Conservation (phyloP, 1,140 invertebrate genomes). For the Arion vulgaris region DNA sequence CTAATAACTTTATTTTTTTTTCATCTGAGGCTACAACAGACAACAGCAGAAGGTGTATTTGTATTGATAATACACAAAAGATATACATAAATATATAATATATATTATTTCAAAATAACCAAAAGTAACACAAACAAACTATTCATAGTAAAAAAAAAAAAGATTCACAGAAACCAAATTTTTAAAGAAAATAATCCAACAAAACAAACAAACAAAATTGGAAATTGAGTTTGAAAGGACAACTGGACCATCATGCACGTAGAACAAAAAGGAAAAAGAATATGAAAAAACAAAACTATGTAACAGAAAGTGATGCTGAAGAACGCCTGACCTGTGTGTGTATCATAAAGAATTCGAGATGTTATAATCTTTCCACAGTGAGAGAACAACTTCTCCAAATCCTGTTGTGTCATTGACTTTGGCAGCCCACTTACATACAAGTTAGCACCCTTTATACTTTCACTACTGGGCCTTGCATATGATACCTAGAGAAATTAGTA, state of each 20-base stretch:
- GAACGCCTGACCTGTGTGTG: slow-evolving; percentile 70
- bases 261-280: slow-evolving; percentile 3
- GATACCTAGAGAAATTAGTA: slow-evolving; percentile 84
- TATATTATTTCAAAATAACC: too few relatives aligned
- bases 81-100: too few relatives aligned
- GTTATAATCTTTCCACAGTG: slow-evolving; percentile 99
- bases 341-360: slow-evolving; percentile 96
- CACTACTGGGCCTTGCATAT: slow-evolving; percentile 97
- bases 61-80: too few relatives aligned
- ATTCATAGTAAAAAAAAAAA: slow-evolving; percentile 1
- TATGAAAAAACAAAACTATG: slow-evolving; percentile 22
- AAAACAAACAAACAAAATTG: background rate
- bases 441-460: slow-evolving; percentile 99
- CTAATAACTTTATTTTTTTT: background rate
- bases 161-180: background rate
- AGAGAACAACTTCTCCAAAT: slow-evolving; percentile 95
- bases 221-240: background rate
- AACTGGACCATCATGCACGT: slow-evolving; percentile 25
- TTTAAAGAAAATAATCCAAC: background rate
- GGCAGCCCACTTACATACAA: slow-evolving; percentile 99
- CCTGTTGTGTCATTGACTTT: slow-evolving; percentile 97
- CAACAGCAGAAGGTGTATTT: background rate
- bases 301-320: slow-evolving; percentile 38
- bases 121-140: background rate
- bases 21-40: background rate